Base-by-base conservation (phyloP, 1,140 invertebrate species). In the Anastrepha obliqua region DNA sequence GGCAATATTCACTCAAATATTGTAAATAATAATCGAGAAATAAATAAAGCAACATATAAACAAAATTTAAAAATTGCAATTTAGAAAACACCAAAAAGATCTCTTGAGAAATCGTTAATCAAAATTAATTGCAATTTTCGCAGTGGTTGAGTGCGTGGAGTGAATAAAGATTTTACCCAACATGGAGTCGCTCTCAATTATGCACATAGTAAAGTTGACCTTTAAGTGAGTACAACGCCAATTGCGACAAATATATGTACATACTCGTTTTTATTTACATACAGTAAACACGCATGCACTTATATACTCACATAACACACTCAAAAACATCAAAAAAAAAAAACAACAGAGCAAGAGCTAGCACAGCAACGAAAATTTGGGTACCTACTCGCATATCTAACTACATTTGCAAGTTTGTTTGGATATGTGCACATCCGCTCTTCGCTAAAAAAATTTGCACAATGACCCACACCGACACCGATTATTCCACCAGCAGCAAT, bases 171-270 rank as follows among this genome's bases (percentile, higher is more conserved):
- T 29, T 29, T 29, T 29, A 29, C 29, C 29, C 29, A 81, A 51
- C 51, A 81, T 81, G 74, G 44, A 42, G 20, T 81, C 74, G 9
- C 44, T 81, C 8, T 81, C 74, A 11, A 55, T 81, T 81, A 81
- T 81, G 74, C 47, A 81, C 55, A 81, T 81, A n/a, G 6, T 81
- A 13, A 81, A 81, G 74, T 47, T 81, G 74, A 81, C 74, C 74
- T 81, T 55, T 81, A 81, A 29, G 74, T 81, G 20, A 81, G 74
- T 81, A 55, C 2, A 29, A 13, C 8, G n/a, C 6, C 7, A 8
- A 55, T 55, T 13, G 8, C 29, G 39, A 47, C 67, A 47, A 15
- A 74, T 47, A 44, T n/a, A 74, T 17, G 3, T 70, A 70, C 65
- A 74, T n/a, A 74, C 7, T 3, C 29, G 29, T 39, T 29, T 39